Conservation (phyloP, 2,888 invertebrate species). For the Amblyjoppa proteus region DNA sequence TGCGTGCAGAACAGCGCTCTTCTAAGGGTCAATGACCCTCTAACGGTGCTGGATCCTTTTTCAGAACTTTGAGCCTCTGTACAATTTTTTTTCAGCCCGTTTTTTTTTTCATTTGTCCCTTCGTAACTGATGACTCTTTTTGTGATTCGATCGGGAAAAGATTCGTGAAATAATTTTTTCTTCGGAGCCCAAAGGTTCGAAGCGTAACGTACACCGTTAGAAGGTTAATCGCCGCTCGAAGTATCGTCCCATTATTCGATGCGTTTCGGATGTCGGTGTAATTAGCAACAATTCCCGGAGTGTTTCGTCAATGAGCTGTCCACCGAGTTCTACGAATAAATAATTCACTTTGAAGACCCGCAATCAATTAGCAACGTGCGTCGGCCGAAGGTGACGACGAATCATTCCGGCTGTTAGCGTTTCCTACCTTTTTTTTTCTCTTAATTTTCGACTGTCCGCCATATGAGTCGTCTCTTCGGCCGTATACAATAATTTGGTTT, state of each 20-base stretch:
- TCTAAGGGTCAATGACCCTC: too few relatives aligned
- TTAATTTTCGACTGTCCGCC: neutral
- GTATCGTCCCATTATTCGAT: constrained; percentile 8
- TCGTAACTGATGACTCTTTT: neutral
- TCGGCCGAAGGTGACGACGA: constrained; percentile 33
- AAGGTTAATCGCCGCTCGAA: neutral
- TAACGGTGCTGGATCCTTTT: too few relatives aligned
- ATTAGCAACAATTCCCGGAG: constrained; percentile 1
- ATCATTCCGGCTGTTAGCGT: neutral
- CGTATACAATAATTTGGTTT: constrained; percentile 63
- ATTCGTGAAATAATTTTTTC: neutral
- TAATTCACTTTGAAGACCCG: constrained; percentile 28
- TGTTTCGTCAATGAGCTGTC: constrained; percentile 31
- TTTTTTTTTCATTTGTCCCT: neutral
- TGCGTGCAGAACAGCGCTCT: neutral
- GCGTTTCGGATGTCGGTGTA: neutral
- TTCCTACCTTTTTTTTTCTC: neutral
- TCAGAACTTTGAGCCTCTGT: too few relatives aligned
- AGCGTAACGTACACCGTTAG: neutral
- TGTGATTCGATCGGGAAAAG: neutral
- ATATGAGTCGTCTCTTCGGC: constrained; percentile 44
- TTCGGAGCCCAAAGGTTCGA: neutral
- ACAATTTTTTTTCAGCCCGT: too few relatives aligned
- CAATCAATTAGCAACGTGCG: constrained; percentile 19
- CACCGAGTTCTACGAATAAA: neutral